A percentile compares a stretch with the other conserved stretches of the same genome.
Evolutionary conservation across 2,888 invertebrate species (phyloP).

Genomic region (Spodoptera littoralis): DNA sequence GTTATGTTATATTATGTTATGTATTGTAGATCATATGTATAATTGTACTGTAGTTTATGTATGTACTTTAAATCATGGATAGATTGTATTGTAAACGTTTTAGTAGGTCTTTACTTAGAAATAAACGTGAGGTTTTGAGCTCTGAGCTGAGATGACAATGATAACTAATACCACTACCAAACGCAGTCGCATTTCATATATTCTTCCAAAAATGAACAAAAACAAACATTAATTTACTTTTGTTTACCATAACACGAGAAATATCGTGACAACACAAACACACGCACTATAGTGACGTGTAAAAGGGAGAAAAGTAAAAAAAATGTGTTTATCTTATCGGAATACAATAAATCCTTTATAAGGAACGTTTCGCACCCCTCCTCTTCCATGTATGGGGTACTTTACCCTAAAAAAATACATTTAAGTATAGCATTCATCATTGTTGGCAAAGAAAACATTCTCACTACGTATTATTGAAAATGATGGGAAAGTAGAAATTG

Average conservation of each 20-base stretch:
- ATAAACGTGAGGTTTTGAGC: too few relatives aligned
- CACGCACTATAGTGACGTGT: conserved; percentile 26
- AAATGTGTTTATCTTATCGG: conserved; percentile 20
- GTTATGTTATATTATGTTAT: too few relatives aligned
- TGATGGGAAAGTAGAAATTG: conserved; percentile 13
- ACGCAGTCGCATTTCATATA: neutral
- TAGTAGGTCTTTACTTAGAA: too few relatives aligned
- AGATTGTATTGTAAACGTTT: too few relatives aligned
- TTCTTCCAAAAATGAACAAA: neutral
- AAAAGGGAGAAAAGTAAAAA: conserved; percentile 37
- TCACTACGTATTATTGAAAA: conserved; percentile 30
- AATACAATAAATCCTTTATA: conserved; percentile 41
- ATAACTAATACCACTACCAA: too few relatives aligned
- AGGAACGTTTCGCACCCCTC: conserved; percentile 32
- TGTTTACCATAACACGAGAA: conserved; percentile 9
- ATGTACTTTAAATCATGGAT: too few relatives aligned
- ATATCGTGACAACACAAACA: conserved; percentile 5
- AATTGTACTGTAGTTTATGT: too few relatives aligned
- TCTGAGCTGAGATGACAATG: too few relatives aligned
- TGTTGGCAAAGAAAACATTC: conserved; percentile 43
- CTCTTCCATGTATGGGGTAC: conserved; percentile 41
- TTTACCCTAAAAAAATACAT: conserved; percentile 47
- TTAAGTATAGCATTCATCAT: conserved; percentile 39
- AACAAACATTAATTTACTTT: neutral
- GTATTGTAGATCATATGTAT: too few relatives aligned